These are phyloP conservation scores for Scomber japonicus DNA, from an alignment of 2,113 vertebrate genomes.

Conservation along the genomic window DNA sequence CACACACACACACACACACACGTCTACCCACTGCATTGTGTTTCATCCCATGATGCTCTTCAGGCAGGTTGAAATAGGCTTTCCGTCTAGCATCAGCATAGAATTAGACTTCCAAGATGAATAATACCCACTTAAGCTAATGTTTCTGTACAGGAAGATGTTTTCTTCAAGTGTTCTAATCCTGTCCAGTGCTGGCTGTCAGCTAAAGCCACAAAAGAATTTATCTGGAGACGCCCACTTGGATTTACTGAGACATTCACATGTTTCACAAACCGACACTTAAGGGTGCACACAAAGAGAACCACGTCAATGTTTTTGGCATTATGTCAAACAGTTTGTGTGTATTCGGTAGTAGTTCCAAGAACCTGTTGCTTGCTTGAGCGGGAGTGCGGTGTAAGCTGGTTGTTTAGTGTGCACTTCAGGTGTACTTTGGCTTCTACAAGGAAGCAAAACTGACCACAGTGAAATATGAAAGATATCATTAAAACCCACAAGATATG, in stretches of 20 bases:
- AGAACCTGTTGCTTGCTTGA: slow-evolving; percentile 3
- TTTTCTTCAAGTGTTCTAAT: slow-evolving; percentile 38
- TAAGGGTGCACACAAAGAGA: slow-evolving; percentile 36
- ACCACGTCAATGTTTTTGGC: not conserved
- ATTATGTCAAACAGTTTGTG: not conserved
- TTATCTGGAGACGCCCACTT: slow-evolving; percentile 30
- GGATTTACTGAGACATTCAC: slow-evolving; percentile 23
- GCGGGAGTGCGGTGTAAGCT: slow-evolving; percentile 9
- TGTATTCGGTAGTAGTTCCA: not conserved
- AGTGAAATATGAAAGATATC: not conserved
- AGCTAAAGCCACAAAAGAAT: slow-evolving; percentile 34
- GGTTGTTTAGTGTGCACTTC: not conserved
- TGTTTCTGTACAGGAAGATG: slow-evolving; percentile 20
- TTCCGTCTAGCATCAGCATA: not conserved
- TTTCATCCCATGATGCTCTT: too few species aligned
- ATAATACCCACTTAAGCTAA: not conserved
- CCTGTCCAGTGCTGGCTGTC: slow-evolving; percentile 21
- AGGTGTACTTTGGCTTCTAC: not conserved
- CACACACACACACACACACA: too few species aligned
- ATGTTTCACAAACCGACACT: slow-evolving; percentile 54
- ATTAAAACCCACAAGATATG: slow-evolving; percentile 5
- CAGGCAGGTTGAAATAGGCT: not conserved
- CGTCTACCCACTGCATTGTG: not conserved
- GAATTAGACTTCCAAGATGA: not conserved
- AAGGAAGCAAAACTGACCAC: slow-evolving; percentile 10